Evolutionary conservation across 2,888 invertebrate genomes (phyloP).

Genomic region (Andrena marginata): DNA sequence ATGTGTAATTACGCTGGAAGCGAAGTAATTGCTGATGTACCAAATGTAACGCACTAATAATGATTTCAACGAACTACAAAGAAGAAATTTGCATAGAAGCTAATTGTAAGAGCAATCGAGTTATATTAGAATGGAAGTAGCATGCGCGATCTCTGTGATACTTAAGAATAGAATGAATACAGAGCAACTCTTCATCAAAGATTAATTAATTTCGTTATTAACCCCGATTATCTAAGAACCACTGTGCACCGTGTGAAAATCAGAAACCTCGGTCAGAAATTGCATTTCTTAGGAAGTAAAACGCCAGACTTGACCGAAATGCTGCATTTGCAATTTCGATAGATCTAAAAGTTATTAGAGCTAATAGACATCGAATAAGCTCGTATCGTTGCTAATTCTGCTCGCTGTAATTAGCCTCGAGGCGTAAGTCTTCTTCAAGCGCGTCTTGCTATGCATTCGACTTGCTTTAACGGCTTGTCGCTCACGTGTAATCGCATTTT

Average conservation of each 20-base stretch:
- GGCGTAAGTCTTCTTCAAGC: neutral
- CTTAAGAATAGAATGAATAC: neutral
- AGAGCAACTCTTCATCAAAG: neutral
- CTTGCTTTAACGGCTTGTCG: neutral
- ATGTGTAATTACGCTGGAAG: no score
- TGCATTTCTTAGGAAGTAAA: neutral
- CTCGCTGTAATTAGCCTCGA: neutral
- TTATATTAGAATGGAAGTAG: no score
- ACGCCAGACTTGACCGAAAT: neutral
- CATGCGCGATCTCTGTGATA: neutral
- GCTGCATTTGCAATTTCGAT: no score
- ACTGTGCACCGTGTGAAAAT: neutral
- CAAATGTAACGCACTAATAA: no score
- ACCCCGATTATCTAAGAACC: neutral
- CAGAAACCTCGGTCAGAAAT: neutral
- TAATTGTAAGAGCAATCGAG: no score
- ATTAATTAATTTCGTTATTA: neutral
- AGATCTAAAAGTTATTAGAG: no score
- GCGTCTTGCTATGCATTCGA: neutral
- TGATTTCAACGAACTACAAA: no score
- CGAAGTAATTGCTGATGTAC: no score
- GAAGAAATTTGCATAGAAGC: no score
- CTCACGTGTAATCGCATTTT: slow-evolving; percentile 21
- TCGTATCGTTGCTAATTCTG: no score
- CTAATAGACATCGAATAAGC: no score